Evolutionary conservation across 2,797 vertebrate species (phyloP).

Genomic region (Iguana delicatissima): DNA sequence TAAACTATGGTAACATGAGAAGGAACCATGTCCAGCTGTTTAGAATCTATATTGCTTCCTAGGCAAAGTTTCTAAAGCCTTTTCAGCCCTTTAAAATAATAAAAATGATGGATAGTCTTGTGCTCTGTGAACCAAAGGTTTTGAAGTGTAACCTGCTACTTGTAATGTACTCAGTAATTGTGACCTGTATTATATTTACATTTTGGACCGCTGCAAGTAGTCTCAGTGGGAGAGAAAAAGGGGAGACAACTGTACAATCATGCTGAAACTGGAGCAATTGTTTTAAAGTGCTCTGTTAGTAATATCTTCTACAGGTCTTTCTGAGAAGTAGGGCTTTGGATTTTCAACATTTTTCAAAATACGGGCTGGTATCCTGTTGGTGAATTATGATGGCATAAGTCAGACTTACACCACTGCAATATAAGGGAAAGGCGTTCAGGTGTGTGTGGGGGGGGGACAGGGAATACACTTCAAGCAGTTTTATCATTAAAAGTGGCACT

Average conservation of each 20-base stretch:
- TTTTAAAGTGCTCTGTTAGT: slow-evolving; percentile 5
- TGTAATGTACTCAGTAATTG: slow-evolving; percentile 76
- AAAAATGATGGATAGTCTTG: slow-evolving; percentile 77
- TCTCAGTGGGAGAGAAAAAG: not conserved
- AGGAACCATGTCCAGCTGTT: slow-evolving; percentile 74
- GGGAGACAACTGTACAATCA: slow-evolving; percentile 5
- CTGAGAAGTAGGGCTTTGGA: not conserved
- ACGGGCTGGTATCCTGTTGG: not conserved
- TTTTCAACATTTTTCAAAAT: not conserved
- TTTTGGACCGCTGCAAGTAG: not conserved
- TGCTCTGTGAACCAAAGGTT: slow-evolving; percentile 77
- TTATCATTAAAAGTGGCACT: too few relatives aligned
- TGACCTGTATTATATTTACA: slow-evolving; percentile 67
- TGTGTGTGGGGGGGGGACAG: too few relatives aligned
- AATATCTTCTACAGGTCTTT: slow-evolving; percentile 10
- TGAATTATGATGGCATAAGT: too few relatives aligned
- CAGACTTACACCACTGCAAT: too few relatives aligned
- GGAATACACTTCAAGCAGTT: not conserved
- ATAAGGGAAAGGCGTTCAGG: too few relatives aligned
- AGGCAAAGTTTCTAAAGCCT: slow-evolving; percentile 74
- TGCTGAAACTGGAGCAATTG: slow-evolving; percentile 13
- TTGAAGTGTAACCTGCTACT: slow-evolving; percentile 80
- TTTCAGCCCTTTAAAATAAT: slow-evolving; percentile 76
- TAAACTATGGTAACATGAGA: slow-evolving; percentile 71
- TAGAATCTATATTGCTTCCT: slow-evolving; percentile 75